Percentiles rank a stretch among this genome's conserved stretches.
These are phyloP conservation scores for Thamnophis sirtalis DNA, from an alignment of 2,113 vertebrate genomes.

Conservation along the genomic window DNA sequence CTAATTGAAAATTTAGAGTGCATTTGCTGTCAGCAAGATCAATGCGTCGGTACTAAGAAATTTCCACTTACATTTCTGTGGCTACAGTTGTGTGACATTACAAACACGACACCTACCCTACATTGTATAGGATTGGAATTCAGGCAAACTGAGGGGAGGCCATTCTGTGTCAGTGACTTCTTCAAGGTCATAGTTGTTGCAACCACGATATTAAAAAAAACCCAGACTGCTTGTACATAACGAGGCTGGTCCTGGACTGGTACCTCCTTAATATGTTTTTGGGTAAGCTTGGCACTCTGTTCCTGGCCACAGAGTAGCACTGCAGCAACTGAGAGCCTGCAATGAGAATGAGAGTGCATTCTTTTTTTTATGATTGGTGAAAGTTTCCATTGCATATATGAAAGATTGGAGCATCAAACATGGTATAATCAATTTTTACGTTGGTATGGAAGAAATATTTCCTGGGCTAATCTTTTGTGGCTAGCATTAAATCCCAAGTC, in stretches of 20 bases:
- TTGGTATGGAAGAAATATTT: background rate
- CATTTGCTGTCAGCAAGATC: background rate
- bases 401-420: background rate
- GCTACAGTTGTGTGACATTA: background rate
- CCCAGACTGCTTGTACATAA: background rate
- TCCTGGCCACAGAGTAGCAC: slow-evolving; percentile 10
- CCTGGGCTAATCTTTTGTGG: background rate
- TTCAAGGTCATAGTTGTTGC: slow-evolving; percentile 10
- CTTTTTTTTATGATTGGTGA: background rate
- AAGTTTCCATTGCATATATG: background rate
- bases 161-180: background rate
- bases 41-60: background rate
- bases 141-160: background rate
- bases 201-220: background rate
- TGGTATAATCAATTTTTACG: background rate
- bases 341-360: background rate
- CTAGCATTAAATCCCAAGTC: background rate
- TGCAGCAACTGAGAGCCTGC: slow-evolving; percentile 12
- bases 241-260: background rate
- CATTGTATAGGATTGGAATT: background rate
- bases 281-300: background rate
- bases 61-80: background rate
- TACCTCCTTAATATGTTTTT: background rate
- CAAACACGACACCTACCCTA: background rate
- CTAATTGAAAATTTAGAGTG: background rate